Evolutionary conservation across 1,140 invertebrate genomes (phyloP), one percentile per base, ranked within the genome.

Genomic region (Pachypeltis micranthus): DNA sequence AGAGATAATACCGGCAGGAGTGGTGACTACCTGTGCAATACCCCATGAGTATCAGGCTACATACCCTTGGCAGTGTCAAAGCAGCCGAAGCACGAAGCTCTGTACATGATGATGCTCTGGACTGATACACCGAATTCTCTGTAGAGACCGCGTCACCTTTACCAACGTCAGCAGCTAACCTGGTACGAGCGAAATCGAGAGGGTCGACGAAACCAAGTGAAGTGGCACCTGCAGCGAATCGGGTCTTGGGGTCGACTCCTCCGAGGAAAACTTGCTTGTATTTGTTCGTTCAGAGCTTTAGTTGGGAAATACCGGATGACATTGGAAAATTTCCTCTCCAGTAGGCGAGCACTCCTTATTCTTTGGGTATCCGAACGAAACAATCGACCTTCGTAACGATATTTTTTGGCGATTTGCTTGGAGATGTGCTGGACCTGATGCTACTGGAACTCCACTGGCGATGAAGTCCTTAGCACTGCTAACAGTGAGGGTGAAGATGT

Each of bases 131-230:
- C 79, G 72, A 95, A 96, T 65, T 92, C 93, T 77, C 90, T 82
- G 78, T 96, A 95, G 39, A 93, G 76, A 66, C 93, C 93, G 74
- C 80, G 29, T 61, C 60, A 21, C 71, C 79, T 78, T 92, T 94
- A 66, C 89, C 89, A 62, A 91, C 82, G 75, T 91, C 89, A 65
- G 88, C 88, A 61, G 59, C 66, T 69, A 74, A 87, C 85, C 93
- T 85, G 64, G 93, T 97, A 81, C 94, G 81, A 70, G 90, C 91
- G 76, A 92, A 96, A 78, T 96, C 94, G 44, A 97, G 81, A 23
- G 94, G 94, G 74, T 97, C 97, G 58, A 97, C 93, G 71, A 97
- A 95, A 76, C 89, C 92, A 26, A 96, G 80, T 26, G 93, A 96
- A 19, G 92, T 90, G 23, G 91, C 93, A 72, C 94, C 94, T 71